phyloP scores from a whole-genome alignment of 2,113 vertebrate genomes.

The Geococcyx californianus region DNA sequence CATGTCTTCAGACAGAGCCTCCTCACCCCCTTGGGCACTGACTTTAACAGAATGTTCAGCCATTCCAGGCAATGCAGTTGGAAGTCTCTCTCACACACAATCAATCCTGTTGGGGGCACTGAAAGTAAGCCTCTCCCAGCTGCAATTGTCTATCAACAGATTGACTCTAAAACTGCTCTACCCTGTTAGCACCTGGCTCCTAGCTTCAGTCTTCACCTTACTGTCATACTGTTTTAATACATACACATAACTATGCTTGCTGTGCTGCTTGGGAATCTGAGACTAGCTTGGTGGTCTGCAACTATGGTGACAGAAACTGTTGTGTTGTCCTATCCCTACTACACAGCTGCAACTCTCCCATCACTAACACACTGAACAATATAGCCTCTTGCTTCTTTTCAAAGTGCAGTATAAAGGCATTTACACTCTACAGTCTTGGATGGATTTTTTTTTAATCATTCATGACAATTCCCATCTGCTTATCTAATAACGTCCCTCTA shows the following conservation, averaged over 20 bases:
- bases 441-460: not conserved
- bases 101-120: accelerated
- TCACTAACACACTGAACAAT: not conserved
- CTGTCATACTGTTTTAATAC: not conserved
- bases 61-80: not conserved
- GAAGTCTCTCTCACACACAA: not conserved
- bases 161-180: not conserved
- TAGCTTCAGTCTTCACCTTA: accelerated
- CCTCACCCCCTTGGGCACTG: accelerated
- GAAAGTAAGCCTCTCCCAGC: accelerated
- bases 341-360: not conserved
- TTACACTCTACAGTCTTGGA: not conserved
- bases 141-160: not conserved
- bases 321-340: no score
- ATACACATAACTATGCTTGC: not conserved
- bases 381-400: not conserved
- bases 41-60: not conserved
- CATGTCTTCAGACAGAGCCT: accelerated
- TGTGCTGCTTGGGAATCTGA: not conserved
- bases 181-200: not conserved
- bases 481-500: not conserved
- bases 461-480: conserved; percentile 22
- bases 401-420: not conserved
- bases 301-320: not conserved
- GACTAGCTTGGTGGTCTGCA: not conserved